Percentiles rank a stretch among this genome's conserved stretches.
Conservation (phyloP, 2,113 vertebrate genomes). For the Psilopogon haemacephalus region DNA sequence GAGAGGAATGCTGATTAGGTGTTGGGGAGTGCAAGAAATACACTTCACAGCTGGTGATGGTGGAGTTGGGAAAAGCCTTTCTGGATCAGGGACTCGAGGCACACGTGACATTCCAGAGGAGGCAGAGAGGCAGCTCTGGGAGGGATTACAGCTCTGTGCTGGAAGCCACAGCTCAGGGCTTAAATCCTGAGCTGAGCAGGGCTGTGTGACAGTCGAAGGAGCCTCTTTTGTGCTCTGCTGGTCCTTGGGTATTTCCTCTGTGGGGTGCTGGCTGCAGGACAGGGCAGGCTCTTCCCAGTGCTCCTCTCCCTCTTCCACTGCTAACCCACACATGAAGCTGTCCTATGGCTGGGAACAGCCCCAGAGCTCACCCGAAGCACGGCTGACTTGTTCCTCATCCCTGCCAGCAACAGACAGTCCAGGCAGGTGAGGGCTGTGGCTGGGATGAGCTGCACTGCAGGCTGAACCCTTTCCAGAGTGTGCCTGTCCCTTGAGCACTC, state of each 20-base stretch:
- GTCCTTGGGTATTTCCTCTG: background rate
- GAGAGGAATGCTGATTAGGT: background rate
- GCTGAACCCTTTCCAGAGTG: background rate
- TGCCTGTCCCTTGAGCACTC: background rate
- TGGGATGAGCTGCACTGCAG: background rate
- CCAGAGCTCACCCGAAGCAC: background rate
- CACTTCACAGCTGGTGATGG: background rate
- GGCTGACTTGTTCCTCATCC: background rate
- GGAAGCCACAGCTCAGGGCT: background rate
- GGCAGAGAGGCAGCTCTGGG: background rate
- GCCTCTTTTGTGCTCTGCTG: background rate
- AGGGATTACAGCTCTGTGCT: background rate
- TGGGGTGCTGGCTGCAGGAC: background rate
- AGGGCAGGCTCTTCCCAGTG: background rate
- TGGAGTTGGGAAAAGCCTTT: background rate
- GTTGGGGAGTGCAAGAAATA: background rate
- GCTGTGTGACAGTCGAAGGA: background rate
- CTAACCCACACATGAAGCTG: background rate
- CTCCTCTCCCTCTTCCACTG: background rate
- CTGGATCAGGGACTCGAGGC: background rate
- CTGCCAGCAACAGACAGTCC: background rate
- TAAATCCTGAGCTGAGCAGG: background rate
- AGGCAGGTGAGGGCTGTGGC: background rate
- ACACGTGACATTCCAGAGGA: background rate
- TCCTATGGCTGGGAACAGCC: background rate